Evolutionary conservation across 1,140 invertebrate genomes (phyloP), one percentile per base, ranked within the genome.

Genomic region (Drosophila nebulosa): DNA sequence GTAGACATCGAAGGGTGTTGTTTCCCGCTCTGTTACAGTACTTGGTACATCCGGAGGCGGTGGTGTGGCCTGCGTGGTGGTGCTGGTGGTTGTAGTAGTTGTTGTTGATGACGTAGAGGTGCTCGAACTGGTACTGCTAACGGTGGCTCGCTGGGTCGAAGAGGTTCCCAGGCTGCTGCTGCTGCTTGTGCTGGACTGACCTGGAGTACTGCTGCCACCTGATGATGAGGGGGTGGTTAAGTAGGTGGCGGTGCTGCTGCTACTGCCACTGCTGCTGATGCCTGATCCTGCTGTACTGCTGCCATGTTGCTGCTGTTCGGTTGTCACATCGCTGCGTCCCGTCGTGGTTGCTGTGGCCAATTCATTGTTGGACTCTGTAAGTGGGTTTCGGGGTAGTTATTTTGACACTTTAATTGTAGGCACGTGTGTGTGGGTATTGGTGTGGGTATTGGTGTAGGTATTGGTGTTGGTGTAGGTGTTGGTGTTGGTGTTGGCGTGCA

Each of bases 321-420:
- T 90, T 57, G 80, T 78, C 42, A 83, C 22, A 56, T 88, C 83
- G 53, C 71, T 88, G 75, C 85, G 89, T 46, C 89, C 89, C 3
- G 89, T 90, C 3, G 89, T 90, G 9, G 83, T 83, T 22, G 76
- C 69, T 30, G 83, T 88, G 27, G 78, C 83, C 84, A 88, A 57
- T 61, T 86, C 83, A 36, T 88, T 86, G 67, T 83, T 86, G 67
- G 83, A 68, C 72, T 86, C 83, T 86, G 83, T 55, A 86, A 86
- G 65, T 71, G 68, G 67, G 64, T 65, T 86, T 86, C 81, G 36
- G 22, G 10, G 30, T 27, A 55, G 56, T 42, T 21, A 46, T 46
- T 46, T 5, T 46, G 2, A n/a, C 14, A 16, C 18, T 35, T 62
- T 26, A 3, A 32, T 30, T 46, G 39, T 46, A 6, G 9, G 39